Evolutionary conservation across 2,797 vertebrate genomes (phyloP).

Genomic region (Phalloptychus januarius): DNA sequence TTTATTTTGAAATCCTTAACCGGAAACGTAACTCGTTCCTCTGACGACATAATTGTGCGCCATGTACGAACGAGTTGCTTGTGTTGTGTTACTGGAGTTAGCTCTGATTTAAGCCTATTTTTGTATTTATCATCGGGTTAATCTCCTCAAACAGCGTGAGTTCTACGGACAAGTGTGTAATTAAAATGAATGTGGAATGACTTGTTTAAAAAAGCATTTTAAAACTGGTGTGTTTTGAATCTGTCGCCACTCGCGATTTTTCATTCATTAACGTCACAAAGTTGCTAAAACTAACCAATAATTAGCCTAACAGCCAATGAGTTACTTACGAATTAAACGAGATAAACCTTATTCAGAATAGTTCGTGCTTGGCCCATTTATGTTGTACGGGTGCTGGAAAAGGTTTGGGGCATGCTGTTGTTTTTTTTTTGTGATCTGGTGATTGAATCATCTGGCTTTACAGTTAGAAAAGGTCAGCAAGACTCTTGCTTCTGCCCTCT

Average conservation of each 20-base stretch:
- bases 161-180: fast-evolving
- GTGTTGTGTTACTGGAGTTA: constrained; percentile 15
- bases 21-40: constrained; percentile 17
- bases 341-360: not conserved
- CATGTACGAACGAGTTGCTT: constrained; percentile 9
- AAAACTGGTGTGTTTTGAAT: constrained; percentile 17
- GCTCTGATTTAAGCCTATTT: constrained; percentile 15
- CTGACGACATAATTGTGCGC: constrained; percentile 62
- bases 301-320: not conserved
- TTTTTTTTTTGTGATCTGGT: not conserved
- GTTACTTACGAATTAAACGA: not conserved
- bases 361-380: not conserved
- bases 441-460: not conserved
- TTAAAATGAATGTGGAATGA: too few relatives aligned
- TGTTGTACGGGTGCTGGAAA: not conserved
- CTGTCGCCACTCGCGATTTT: constrained; percentile 32
- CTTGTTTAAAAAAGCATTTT: not conserved
- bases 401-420: not conserved
- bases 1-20: constrained; percentile 18
- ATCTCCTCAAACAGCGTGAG: constrained; percentile 6
- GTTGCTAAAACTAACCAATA: not conserved
- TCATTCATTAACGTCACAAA: not conserved
- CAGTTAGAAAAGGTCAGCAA: not conserved
- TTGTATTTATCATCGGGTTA: not conserved
- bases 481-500: not conserved